Base-by-base conservation (phyloP, 2,113 vertebrate genomes). In the Cisticola juncidis region DNA sequence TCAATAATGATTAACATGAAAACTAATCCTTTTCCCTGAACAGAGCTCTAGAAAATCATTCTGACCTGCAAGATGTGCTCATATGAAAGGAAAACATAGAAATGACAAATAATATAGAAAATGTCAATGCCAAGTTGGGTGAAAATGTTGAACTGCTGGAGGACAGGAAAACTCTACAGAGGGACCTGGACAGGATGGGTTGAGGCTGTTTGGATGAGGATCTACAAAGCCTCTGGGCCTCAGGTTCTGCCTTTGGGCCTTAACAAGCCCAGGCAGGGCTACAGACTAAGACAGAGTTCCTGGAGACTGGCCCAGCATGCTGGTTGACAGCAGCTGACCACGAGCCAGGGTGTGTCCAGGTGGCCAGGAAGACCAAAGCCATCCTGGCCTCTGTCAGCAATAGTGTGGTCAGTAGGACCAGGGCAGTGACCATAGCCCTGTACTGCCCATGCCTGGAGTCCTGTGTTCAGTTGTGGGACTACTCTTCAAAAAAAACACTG, bases 191-290 rank as follows among this genome's bases (percentile, higher is more conserved):
- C 9, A 48, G n/a, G 14, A 33, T 42, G 25, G 16, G 14, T 4
- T 3, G 2, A 68, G 3, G n/a, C 7, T 12, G 14, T 3, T 0
- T 10, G 24, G 11, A 64, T 58, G 20, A 53, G 2, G 5, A 22
- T 61, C 28, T 82, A 28, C 11, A 66, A 44, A 9, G 21, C 7
- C 2, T 73, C 28, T 35, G 53, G 18, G 36, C 15, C 9, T 4
- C 0, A 1, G 3, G 12, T 51, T 17, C 50, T 48, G 20, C 1
- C 6, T 12, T 7, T 61, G 2, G 6, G 20, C 2, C 9, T 26
- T 7, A 16, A 4, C 14, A 66, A 24, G 13, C 11, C 5, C 9
- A n/a, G 1, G 38, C 31, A 70, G 5, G 0, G 1, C 26, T 58
- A 9, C 29, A 26, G 36, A 33, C 14, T 25, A 13, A 28, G 40